Percentiles rank a stretch among this genome's conserved stretches.
Evolutionary conservation across 1,140 invertebrate species (phyloP).

Genomic region (Drosophila insularis): DNA sequence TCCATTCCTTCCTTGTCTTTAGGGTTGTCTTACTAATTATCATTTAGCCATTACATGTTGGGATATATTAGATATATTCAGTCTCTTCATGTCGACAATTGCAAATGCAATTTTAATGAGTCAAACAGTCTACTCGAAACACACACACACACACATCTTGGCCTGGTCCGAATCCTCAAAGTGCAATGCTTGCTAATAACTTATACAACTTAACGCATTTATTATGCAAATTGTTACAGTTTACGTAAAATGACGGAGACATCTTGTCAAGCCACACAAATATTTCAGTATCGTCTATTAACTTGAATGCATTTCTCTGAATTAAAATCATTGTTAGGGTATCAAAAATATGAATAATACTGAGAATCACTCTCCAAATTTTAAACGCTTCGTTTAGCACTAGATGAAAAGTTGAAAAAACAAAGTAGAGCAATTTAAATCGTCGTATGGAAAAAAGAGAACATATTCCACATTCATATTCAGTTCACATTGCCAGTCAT

Average conservation of each 20-base stretch:
- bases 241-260: constrained; percentile 7
- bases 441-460: constrained; percentile 23
- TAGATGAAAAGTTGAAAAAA: constrained; percentile 7
- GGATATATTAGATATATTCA: neutral
- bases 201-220: constrained; percentile 31
- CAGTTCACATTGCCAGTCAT: constrained; percentile 53
- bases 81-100: constrained; percentile 21
- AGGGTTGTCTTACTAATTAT: constrained; percentile 40
- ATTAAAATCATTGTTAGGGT: neutral
- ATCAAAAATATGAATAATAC: constrained; percentile 1
- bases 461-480: constrained; percentile 35
- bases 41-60: constrained; percentile 20
- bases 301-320: neutral
- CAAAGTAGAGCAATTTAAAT: constrained; percentile 12
- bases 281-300: neutral
- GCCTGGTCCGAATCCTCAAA: constrained; percentile 14
- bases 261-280: neutral
- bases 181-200: constrained; percentile 22
- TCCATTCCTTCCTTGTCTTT: constrained; percentile 29
- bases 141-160: neutral
- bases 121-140: neutral
- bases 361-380: constrained; percentile 38
- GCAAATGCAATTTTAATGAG: constrained; percentile 71
- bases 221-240: constrained; percentile 55
- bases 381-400: constrained; percentile 47